phyloP scores from a whole-genome alignment of 30 jellyfish, hydroid and myxozoan genomes.

The Hydractinia echinata region DNA sequence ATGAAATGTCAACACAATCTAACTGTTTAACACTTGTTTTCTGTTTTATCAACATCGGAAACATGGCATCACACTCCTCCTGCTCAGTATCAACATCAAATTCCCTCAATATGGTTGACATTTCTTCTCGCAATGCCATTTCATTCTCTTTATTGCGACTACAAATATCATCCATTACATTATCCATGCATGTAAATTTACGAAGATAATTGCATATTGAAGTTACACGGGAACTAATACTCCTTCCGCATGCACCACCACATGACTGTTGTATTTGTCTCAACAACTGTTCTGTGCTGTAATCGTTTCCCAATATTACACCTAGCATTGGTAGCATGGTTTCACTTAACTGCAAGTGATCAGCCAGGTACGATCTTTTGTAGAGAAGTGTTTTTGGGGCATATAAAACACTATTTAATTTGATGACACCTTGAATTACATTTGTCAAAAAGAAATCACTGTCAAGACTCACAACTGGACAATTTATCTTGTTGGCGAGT shows the following conservation, averaged over 20 bases:
- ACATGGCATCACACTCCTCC: background rate
- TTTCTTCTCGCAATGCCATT: slow-evolving; percentile 1
- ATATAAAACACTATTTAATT: background rate
- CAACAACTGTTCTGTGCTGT: slow-evolving; percentile 21
- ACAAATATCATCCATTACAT: background rate
- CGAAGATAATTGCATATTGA: background rate
- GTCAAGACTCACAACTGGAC: slow-evolving; percentile 31
- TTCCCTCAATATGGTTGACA: background rate
- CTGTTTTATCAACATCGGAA: background rate
- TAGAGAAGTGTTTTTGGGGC: background rate
- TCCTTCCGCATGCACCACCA: background rate
- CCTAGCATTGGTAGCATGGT: slow-evolving; percentile 28
- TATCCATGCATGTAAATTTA: background rate
- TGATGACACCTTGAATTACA: slow-evolving; percentile 22
- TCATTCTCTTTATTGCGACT: background rate
- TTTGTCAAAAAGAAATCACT: slow-evolving; percentile 21
- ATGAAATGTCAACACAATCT: background rate
- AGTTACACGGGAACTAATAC: too few relatives aligned
- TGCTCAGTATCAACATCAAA: background rate
- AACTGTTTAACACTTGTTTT: background rate
- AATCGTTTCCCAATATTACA: slow-evolving; percentile 39
- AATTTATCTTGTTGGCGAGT: slow-evolving; percentile 17
- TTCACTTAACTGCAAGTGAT: background rate
- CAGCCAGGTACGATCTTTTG: background rate
- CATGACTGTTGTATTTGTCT: background rate